These are phyloP conservation scores for Pterocles gutturalis DNA, from an alignment of 2,113 vertebrate species.

Conservation along the genomic window DNA sequence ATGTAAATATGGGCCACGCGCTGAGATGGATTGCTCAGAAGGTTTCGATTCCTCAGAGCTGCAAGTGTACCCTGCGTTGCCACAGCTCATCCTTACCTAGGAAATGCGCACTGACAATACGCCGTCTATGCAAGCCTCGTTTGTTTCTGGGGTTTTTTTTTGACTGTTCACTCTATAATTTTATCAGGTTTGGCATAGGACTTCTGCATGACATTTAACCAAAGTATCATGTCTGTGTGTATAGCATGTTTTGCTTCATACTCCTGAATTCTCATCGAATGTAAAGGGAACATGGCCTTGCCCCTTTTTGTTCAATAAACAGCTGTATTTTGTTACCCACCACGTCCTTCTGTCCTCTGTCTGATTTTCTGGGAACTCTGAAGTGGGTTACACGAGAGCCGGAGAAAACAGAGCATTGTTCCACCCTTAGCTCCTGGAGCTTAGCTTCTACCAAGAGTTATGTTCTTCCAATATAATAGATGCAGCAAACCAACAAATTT, in stretches of 20 bases:
- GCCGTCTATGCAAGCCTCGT: conserved; percentile 78
- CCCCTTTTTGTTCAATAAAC: conserved; percentile 76
- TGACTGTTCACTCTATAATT: conserved; percentile 63
- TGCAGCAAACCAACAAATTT: conserved; percentile 44
- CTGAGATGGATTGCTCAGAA: not conserved
- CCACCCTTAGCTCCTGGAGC: not conserved
- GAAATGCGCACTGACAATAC: conserved; percentile 48
- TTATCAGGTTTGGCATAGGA: conserved; percentile 71
- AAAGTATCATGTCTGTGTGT: conserved; percentile 70
- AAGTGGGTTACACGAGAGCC: not conserved
- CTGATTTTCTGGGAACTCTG: conserved; percentile 28
- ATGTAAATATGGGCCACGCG: not conserved
- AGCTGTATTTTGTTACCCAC: conserved; percentile 64
- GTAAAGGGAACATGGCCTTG: conserved; percentile 70
- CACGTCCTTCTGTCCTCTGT: not conserved
- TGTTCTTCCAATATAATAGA: conserved; percentile 49
- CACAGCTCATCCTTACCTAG: conserved; percentile 49
- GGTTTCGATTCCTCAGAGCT: conserved; percentile 34
- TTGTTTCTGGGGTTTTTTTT: not conserved
- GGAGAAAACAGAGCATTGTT: not conserved
- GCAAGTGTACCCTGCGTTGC: not conserved
- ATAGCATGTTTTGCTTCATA: conserved; percentile 67
- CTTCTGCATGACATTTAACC: conserved; percentile 77
- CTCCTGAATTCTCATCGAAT: conserved; percentile 60
- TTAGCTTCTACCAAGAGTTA: conserved; percentile 22